A percentile compares a stretch with the other conserved stretches of the same genome.
phyloP scores from a whole-genome alignment of 2,113 vertebrate species.

The Balaeniceps rex region DNA sequence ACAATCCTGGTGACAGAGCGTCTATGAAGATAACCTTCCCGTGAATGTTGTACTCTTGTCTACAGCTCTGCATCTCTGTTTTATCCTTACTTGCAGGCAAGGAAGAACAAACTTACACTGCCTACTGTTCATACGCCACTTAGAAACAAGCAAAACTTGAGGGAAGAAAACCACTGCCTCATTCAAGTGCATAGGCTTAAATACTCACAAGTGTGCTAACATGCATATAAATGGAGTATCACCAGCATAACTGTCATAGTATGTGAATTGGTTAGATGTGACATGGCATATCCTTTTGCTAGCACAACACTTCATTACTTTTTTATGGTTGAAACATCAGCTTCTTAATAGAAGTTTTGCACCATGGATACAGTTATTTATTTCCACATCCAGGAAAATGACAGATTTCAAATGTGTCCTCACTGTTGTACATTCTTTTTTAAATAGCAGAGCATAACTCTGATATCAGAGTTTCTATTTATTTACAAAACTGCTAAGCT shows the following conservation, averaged over 20 bases:
- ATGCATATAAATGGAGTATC: neutral
- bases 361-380: neutral
- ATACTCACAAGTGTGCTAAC: neutral
- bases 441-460: neutral
- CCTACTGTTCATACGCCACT: neutral
- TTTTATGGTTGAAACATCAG: neutral
- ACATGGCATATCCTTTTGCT: neutral
- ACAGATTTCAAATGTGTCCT: neutral
- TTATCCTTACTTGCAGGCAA: neutral
- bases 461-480: neutral
- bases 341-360: neutral
- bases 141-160: neutral
- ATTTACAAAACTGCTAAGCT: neutral
- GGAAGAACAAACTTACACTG: neutral
- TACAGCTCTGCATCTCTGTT: neutral
- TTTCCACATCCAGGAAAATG: neutral
- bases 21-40: neutral
- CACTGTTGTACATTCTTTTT: neutral
- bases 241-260: neutral
- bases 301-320: neutral
- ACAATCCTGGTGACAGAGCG: neutral
- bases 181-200: neutral
- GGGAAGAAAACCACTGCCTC: neutral
- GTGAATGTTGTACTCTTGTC: neutral
- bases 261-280: neutral